Conservation (phyloP, 1,140 invertebrate species). For the Neelides sp. region DNA sequence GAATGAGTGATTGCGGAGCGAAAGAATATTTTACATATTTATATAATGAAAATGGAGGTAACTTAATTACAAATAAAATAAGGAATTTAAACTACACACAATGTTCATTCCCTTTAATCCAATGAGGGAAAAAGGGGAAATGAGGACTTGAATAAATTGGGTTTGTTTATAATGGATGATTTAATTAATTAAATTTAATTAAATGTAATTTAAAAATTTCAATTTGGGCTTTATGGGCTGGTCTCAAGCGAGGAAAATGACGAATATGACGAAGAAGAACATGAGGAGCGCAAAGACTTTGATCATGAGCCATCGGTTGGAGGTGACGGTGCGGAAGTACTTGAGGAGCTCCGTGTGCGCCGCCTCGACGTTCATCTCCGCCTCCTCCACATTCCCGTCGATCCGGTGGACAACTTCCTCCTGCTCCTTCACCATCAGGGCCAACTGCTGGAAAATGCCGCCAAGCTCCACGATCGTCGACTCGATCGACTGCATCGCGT, state of each 20-base stretch:
- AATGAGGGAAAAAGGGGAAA: too few species aligned
- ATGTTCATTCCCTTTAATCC: too few species aligned
- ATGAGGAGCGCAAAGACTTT: slow-evolving; percentile 98
- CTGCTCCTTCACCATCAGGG: slow-evolving; percentile 98
- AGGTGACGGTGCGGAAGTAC: slow-evolving; percentile 95
- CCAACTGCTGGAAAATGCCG: slow-evolving; percentile 93
- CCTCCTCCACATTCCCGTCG: slow-evolving; percentile 73
- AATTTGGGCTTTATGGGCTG: too few species aligned
- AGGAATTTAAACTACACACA: too few species aligned
- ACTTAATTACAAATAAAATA: too few species aligned
- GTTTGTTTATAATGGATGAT: too few species aligned
- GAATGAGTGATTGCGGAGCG: too few species aligned
- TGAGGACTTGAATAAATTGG: too few species aligned
- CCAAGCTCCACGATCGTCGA: slow-evolving; percentile 98
- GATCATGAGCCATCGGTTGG: slow-evolving; percentile 97
- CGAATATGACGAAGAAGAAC: slow-evolving; percentile 98
- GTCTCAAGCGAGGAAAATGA: slow-evolving; percentile 84
- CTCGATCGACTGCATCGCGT: slow-evolving; percentile 98
- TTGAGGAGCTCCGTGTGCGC: slow-evolving; percentile 93
- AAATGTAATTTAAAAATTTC: too few species aligned
- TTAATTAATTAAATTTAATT: too few species aligned
- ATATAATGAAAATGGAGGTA: too few species aligned
- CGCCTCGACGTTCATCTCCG: slow-evolving; percentile 90
- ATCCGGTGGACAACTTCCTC: slow-evolving; percentile 92
- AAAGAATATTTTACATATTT: too few species aligned